A percentile compares a stretch with the other conserved stretches of the same genome.
Conservation (phyloP, 1,140 invertebrate genomes). For the Sitobion miscanthi region DNA sequence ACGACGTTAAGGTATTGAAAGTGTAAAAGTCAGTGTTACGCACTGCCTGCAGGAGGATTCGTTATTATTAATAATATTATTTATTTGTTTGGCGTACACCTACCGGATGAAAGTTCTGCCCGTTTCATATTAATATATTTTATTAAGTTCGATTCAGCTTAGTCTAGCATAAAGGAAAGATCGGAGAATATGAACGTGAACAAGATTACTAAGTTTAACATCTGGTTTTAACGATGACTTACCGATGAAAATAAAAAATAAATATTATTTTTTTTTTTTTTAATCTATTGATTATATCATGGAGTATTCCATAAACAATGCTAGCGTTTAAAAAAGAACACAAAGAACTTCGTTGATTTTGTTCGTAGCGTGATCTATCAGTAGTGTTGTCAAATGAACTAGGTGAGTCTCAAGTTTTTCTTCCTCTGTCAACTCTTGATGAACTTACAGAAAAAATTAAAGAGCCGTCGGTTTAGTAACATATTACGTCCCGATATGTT, state of each 20-base stretch:
- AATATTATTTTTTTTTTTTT: no score
- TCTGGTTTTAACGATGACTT: neutral
- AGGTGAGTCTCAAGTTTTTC: no score
- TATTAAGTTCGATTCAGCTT: neutral
- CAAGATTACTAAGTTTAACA: neutral
- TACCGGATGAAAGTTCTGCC: neutral
- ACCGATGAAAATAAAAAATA: neutral
- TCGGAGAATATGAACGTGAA: neutral
- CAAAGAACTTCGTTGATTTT: no score
- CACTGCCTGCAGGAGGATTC: neutral
- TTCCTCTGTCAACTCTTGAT: no score
- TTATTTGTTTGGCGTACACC: neutral
- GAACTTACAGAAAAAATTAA: no score
- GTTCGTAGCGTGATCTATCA: no score
- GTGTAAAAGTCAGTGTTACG: neutral
- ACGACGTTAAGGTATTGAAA: conserved; percentile 24
- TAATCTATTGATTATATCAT: neutral
- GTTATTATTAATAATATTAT: conserved; percentile 25
- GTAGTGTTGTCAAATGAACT: no score
- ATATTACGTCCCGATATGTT: no score
- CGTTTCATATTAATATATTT: neutral
- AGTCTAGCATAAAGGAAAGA: neutral
- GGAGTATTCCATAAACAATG: no score
- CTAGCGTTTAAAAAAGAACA: no score
- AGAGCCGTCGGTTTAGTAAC: no score